Percentiles rank a stretch among this genome's conserved stretches.
These are phyloP conservation scores for Pyrrhia umbra DNA, from an alignment of 2,888 invertebrate genomes.

Conservation along the genomic window DNA sequence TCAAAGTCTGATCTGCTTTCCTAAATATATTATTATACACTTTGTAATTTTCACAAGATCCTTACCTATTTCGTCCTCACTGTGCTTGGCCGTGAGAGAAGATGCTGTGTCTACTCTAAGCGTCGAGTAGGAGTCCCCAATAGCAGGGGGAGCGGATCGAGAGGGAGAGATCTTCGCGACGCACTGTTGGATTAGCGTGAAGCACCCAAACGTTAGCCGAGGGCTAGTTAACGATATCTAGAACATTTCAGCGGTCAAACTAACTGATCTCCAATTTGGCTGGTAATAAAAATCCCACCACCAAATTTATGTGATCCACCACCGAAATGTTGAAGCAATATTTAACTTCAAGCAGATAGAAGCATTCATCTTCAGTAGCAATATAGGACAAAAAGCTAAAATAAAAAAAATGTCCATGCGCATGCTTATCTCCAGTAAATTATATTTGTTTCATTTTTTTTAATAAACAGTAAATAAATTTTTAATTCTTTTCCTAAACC, in stretches of 20 bases:
- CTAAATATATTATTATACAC: neutral
- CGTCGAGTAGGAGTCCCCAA: slow-evolving; percentile 64
- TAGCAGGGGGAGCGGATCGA: slow-evolving; percentile 84
- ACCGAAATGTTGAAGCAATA: slow-evolving; percentile 54
- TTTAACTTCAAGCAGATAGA: slow-evolving; percentile 14
- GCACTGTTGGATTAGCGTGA: slow-evolving; percentile 72
- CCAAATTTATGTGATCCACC: slow-evolving; percentile 46
- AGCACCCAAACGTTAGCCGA: slow-evolving; percentile 63
- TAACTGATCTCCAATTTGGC: slow-evolving; percentile 40
- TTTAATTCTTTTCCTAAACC: neutral
- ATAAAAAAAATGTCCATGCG: neutral
- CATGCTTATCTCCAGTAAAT: neutral
- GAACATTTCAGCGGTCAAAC: slow-evolving; percentile 58
- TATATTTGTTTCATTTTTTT: no score
- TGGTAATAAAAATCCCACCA: slow-evolving; percentile 20
- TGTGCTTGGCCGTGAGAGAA: slow-evolving; percentile 63
- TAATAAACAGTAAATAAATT: no score
- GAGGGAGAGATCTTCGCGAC: slow-evolving; percentile 71
- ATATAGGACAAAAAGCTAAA: neutral
- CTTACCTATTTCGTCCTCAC: slow-evolving; percentile 78
- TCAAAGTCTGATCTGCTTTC: no score
- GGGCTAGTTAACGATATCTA: slow-evolving; percentile 63
- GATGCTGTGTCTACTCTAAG: slow-evolving; percentile 67
- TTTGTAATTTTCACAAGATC: neutral
- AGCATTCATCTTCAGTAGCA: neutral